These are phyloP conservation scores for Nemotelus pantherinus DNA, from an alignment of 2,888 invertebrate genomes.

Conservation along the genomic window DNA sequence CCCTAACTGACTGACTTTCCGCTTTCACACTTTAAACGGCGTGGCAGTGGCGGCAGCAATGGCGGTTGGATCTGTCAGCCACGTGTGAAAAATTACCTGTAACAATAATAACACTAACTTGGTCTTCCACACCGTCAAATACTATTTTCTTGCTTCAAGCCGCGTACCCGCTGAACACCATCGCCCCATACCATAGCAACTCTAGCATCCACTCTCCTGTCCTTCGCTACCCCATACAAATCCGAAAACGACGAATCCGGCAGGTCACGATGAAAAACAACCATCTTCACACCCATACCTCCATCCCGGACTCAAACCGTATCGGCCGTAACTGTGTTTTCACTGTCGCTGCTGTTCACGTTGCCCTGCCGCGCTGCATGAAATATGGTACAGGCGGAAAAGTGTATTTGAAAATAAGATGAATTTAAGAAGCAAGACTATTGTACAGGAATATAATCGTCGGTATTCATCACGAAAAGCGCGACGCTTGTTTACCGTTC, in stretches of 20 bases:
- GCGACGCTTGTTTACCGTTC: slow-evolving; percentile 39
- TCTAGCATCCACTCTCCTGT: too few relatives aligned
- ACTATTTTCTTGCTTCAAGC: slow-evolving; percentile 10
- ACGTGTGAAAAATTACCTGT: slow-evolving; percentile 40
- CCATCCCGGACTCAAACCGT: slow-evolving; percentile 9
- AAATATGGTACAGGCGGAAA: background rate
- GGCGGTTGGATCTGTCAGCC: too few relatives aligned
- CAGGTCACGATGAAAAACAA: background rate
- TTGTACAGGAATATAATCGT: slow-evolving; percentile 40
- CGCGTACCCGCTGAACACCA: too few relatives aligned
- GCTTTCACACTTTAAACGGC: slow-evolving; percentile 1
- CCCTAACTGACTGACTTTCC: slow-evolving; percentile 27
- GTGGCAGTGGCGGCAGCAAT: slow-evolving; percentile 5
- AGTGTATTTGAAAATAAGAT: slow-evolving; percentile 36
- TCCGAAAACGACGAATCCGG: too few relatives aligned
- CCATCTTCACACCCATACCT: slow-evolving; percentile 3
- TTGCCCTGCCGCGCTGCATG: background rate
- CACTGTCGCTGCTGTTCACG: background rate
- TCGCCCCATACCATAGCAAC: too few relatives aligned
- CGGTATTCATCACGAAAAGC: slow-evolving; percentile 36
- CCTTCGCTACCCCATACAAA: too few relatives aligned
- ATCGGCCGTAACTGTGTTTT: background rate
- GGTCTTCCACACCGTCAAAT: slow-evolving; percentile 13
- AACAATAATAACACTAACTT: slow-evolving; percentile 27
- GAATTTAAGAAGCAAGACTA: slow-evolving; percentile 41